Evolutionary conservation across 2,113 vertebrate species (phyloP), one percentile per base, ranked within the genome.

Genomic region (Zapus hudsonius): DNA sequence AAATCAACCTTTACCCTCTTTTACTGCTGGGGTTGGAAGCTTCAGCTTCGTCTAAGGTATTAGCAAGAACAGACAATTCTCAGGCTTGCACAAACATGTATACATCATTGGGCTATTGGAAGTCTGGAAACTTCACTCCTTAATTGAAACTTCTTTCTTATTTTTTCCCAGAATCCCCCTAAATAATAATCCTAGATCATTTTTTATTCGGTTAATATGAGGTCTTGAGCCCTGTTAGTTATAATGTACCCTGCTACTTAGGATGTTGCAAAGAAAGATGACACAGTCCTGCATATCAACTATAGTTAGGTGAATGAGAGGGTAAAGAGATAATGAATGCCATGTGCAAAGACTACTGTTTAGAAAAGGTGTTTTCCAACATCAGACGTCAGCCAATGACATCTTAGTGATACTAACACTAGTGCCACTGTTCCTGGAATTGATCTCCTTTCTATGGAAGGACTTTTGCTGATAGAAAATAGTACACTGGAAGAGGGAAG

Each of bases 221-320:
- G 33, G 72, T 86, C 29, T 38, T 84, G 33, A 78, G 40, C 33
- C 74, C 5, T 87, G 66, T 20, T 63, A 16, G 52, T 2, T 42
- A 66, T 47, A 38, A 72, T 27, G 20, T 33, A 84, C n/a, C 42
- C 44, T 20, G 84, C 13, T 72, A 17, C 38, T 73, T 59, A 70
- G 25, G 13, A n/a, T 17, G 3, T 69, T 91, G 69, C 7, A 83
- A 76, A 91, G 40, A 94, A 91, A 52, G 44, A 88, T 88, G 74
- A 82, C 7, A 63, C 31, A 93, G 81, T 23, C 15, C 36, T 84
- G 7, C 27, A 31, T 23, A 94, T 70, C 47, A 83, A 80, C 83
- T 89, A 19, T 7, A 86, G 38, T 90, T 91, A 83, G 0, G 36
- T n/a, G 59, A 73, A 85, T 29, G 15, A 93, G 23, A 40, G 11